Conservation (phyloP, 92 coral and sea anemone genomes). For the Micromussa lordhowensis region DNA sequence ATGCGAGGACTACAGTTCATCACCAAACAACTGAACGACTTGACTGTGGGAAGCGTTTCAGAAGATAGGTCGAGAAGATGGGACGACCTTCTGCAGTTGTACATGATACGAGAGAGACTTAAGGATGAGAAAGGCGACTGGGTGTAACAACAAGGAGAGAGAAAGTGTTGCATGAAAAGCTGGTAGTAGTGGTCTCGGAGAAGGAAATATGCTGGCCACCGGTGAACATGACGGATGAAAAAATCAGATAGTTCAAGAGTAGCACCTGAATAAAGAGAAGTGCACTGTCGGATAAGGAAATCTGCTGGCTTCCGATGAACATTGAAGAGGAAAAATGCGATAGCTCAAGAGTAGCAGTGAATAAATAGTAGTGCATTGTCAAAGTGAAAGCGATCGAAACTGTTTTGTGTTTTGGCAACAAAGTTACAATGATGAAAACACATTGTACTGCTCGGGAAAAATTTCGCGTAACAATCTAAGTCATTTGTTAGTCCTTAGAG, state of each 20-base stretch:
- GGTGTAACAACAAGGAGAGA: slow-evolving; percentile 34
- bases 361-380: not conserved
- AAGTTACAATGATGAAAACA: not conserved
- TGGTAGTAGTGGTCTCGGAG: not conserved
- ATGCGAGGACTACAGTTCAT: slow-evolving; percentile 67
- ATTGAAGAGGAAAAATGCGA: no score
- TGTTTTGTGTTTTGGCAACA: not conserved
- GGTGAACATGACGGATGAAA: not conserved
- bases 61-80: slow-evolving; percentile 52
- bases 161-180: not conserved
- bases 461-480: not conserved
- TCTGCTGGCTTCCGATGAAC: no score
- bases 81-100: slow-evolving; percentile 59
- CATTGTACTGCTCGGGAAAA: not conserved
- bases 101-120: slow-evolving; percentile 67
- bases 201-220: not conserved
- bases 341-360: no score
- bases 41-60: slow-evolving; percentile 31
- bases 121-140: slow-evolving; percentile 72
- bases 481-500: not conserved
- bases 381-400: not conserved
- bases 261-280: not conserved
- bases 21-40: slow-evolving; percentile 54
- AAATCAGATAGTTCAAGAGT: not conserved
- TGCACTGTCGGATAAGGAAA: no score